These are phyloP conservation scores for Drosophila setosimentum DNA, from an alignment of 2,888 invertebrate genomes.

Conservation along the genomic window DNA sequence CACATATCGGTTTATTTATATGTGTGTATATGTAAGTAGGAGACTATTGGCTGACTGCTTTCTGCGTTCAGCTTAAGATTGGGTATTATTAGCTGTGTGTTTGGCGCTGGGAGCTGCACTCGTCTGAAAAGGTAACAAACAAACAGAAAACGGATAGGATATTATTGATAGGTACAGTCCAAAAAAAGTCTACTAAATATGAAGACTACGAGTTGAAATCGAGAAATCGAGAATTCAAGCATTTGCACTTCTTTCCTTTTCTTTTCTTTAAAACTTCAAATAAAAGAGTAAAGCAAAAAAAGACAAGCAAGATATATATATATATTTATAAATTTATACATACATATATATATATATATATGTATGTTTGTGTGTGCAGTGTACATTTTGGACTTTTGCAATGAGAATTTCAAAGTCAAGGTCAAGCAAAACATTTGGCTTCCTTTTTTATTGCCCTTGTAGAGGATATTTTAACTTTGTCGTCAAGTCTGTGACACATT, in stretches of 20 bases:
- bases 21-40: constrained; percentile 8
- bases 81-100: constrained; percentile 27
- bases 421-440: constrained; percentile 76
- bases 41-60: constrained; percentile 19
- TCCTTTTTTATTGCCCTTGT: constrained; percentile 46
- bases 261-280: not conserved
- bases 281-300: constrained; percentile 12
- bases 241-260: not conserved
- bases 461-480: not conserved
- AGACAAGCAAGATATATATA: constrained; percentile 25
- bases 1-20: constrained; percentile 32
- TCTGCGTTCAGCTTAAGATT: constrained; percentile 31
- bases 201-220: constrained; percentile 13
- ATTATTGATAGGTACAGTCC: constrained; percentile 35
- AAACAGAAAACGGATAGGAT: constrained; percentile 20
- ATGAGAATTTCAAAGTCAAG: constrained; percentile 83
- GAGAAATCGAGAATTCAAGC: constrained; percentile 8
- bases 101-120: constrained; percentile 41
- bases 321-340: not conserved
- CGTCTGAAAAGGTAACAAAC: constrained; percentile 59
- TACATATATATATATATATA: constrained; percentile 8
- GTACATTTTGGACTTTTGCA: constrained; percentile 51
- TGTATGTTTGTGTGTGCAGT: constrained; percentile 27
- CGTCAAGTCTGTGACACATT: not conserved
- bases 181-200: not conserved